Evolutionary conservation across 2,888 invertebrate species (phyloP), one percentile per base, ranked within the genome.

Genomic region (Xanthorhoe spadicearia): DNA sequence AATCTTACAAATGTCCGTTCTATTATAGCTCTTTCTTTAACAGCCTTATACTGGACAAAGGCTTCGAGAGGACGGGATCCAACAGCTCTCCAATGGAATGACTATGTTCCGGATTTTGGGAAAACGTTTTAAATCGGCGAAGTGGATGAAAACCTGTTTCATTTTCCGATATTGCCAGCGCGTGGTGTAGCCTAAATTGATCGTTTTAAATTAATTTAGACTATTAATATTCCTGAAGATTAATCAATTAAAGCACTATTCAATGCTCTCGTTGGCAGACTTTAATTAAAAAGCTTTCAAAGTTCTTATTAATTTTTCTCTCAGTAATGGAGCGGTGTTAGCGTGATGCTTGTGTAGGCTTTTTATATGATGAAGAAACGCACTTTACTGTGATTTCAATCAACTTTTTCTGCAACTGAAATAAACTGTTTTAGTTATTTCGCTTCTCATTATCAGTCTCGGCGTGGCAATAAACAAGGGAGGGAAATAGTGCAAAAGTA

Each of bases 1-100:
- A 83, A 84, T 84, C 85, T 84, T 83, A 84, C 82, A 83, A 83
- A 83, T 83, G 82, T 78, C 75, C 81, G 77, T 77, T 76, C 77
- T 80, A 79, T 83, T 82, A 83, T 76, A 82, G 79, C 75, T 80
- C 75, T 80, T 81, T 82, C 83, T 83, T 81, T 81, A 81, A 81
- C 79, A 78, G 77, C 75, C 76, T 78, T 82, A 75, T 64, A 71
- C 73, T 73, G 82, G 80, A 82, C 79, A 83, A 83, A 82, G 75
- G 76, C 76, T 75, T 71, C 74, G 70, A 56, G 54, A 61, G 74
- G 71, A 74, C 69, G 72, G 68, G 71, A 73, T 73, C 74, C 74
- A 74, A 76, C 74, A 76, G 75, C 77, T 81, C 76, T 77, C 74
- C 74, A 70, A 72, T 69, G 62, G 61, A 69, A 65, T 60, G 59